A percentile compares a stretch with the other conserved stretches of the same genome.
These are phyloP conservation scores for Danio kyathit DNA, from an alignment of 2,797 vertebrate genomes.

Conservation along the genomic window DNA sequence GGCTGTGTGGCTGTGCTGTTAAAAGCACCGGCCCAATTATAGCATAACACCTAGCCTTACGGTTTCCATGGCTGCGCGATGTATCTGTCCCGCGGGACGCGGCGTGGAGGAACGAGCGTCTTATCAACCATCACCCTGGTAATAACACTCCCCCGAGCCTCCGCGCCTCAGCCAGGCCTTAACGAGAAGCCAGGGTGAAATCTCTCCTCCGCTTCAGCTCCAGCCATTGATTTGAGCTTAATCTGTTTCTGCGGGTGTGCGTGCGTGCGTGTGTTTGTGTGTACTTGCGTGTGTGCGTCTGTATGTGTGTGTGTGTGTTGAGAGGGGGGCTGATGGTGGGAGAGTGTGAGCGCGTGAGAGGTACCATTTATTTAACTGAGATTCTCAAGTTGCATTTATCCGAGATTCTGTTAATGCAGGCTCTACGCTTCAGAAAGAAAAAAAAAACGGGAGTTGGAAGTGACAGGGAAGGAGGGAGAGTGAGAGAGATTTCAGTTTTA, in stretches of 20 bases:
- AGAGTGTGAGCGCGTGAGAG: constrained; percentile 59
- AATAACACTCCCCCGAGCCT: constrained; percentile 87
- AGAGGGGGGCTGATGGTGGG: constrained; percentile 52
- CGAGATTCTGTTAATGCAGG: constrained; percentile 52
- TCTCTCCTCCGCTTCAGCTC: constrained; percentile 85
- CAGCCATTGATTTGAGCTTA: constrained; percentile 88
- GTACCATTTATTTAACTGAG: constrained; percentile 62
- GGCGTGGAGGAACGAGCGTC: constrained; percentile 86
- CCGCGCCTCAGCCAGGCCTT: constrained; percentile 83
- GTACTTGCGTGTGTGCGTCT: constrained; percentile 24
- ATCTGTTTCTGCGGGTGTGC: constrained; percentile 78
- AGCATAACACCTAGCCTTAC: constrained; percentile 87
- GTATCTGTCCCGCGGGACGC: constrained; percentile 88
- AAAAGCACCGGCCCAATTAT: constrained; percentile 88
- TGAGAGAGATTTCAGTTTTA: background rate
- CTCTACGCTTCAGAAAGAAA: constrained; percentile 15
- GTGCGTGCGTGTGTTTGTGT: constrained; percentile 34
- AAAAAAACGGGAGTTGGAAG: constrained; percentile 20
- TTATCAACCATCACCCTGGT: constrained; percentile 91
- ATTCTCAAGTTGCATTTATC: constrained; percentile 48
- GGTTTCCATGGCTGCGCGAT: constrained; percentile 93
- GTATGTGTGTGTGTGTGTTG: constrained; percentile 45
- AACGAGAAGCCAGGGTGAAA: constrained; percentile 88
- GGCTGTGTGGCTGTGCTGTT: constrained; percentile 79
- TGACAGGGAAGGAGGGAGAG: constrained; percentile 16